Evolutionary conservation across 2,113 vertebrate genomes (phyloP), one percentile per base, ranked within the genome.

Genomic region (Elephas maximus): DNA sequence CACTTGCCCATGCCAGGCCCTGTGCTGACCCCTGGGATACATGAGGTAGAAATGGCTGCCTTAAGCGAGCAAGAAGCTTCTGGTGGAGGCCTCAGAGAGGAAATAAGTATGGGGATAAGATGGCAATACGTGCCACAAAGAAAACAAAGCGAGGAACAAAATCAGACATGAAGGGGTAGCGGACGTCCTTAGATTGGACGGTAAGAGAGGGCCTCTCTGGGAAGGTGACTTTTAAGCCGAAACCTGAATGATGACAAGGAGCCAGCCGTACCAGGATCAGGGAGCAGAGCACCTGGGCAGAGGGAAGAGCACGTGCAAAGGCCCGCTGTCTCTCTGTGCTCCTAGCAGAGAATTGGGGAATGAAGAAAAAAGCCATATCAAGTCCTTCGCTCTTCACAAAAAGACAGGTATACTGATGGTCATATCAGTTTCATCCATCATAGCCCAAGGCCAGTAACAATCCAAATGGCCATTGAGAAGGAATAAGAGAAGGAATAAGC

Each of bases 131-230:
- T 9, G 7, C 71, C 37, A n/a, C 41, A n/a, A 17, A 53, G 65
- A 30, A 15, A 28, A 57, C 17, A 24, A 24, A 24, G 12, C 71
- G 33, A 71, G 26, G 62, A 18, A 63, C 6, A 14, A 69, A 67
- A 67, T 2, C n/a, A 30, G 53, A 37, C 1, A 1, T 1, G 51
- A 57, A 51, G 76, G 67, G 26, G 15, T 24, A 17, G 9, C 41
- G n/a, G 17, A 8, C 2, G 3, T 21, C 0, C 0, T 28, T 5
- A 57, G 6, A 81, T n/a, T 7, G 0, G 12, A 24, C 14, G 12
- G 17, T 28, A 8, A 20, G 1, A 28, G 41, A 18, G 1, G 2
- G 51, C 3, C 15, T 53, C 17, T 57, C 67, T 51, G n/a, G 21
- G 83, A 88, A 76, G n/a, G 71, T 11, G 86, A 83, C 48, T 0